Evolutionary conservation across 2,888 invertebrate genomes (phyloP).

Genomic region (Hydriomena furcata): DNA sequence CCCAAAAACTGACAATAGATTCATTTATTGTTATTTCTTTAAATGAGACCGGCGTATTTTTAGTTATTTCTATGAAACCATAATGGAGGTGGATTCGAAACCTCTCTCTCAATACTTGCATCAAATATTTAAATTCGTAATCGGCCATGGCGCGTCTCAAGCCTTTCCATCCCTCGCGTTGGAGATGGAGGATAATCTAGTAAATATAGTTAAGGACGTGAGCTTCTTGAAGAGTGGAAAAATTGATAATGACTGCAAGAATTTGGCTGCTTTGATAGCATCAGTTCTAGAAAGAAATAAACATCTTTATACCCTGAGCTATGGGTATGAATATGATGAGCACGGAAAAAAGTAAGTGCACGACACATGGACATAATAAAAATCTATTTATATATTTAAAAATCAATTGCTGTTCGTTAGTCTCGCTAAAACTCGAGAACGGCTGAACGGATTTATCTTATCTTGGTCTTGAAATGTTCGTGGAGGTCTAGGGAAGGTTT

Average conservation of each 20-base stretch:
- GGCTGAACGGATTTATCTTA: too few species aligned
- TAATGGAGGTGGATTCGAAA: conserved; percentile 6
- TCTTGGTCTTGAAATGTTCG: too few species aligned
- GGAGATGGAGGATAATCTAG: conserved; percentile 39
- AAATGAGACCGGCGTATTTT: too few species aligned
- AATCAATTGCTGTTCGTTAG: too few species aligned
- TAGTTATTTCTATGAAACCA: too few species aligned
- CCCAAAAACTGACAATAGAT: too few species aligned
- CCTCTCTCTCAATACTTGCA: conserved; percentile 33
- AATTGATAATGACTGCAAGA: conserved; percentile 27
- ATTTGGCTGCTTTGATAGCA: conserved; percentile 34
- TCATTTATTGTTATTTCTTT: too few species aligned
- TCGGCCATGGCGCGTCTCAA: conserved; percentile 32
- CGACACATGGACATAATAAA: too few species aligned
- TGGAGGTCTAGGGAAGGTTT: too few species aligned
- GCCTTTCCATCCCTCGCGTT: conserved; percentile 35
- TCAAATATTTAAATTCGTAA: conserved; percentile 38
- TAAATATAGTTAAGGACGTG: conserved; percentile 35
- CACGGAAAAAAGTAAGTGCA: conserved; percentile 33
- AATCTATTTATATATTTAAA: too few species aligned
- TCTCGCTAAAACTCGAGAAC: too few species aligned
- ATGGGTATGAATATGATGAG: conserved; percentile 30
- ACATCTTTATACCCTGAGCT: conserved; percentile 31
- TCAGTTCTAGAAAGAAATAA: conserved; percentile 32
- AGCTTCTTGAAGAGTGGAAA: conserved; percentile 28